These are phyloP conservation scores for Phalera bucephala DNA, from an alignment of 2,888 invertebrate species.

Conservation along the genomic window DNA sequence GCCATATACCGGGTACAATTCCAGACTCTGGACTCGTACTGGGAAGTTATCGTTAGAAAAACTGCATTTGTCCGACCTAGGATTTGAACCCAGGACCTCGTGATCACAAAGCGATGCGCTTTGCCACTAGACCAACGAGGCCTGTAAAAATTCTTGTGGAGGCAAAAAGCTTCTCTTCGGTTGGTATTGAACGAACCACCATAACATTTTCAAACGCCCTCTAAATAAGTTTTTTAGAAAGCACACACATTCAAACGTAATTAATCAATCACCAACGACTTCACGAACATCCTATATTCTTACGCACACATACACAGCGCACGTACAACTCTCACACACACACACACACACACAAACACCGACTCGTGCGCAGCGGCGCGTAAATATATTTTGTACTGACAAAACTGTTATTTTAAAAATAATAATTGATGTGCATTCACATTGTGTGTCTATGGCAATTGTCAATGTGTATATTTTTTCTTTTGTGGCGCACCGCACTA, in stretches of 20 bases:
- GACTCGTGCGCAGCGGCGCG: conserved; percentile 58
- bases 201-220: conserved; percentile 28
- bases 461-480: conserved; percentile 64
- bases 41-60: no score
- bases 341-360: conserved; percentile 26
- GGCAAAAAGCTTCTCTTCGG: no score
- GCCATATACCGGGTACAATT: no score
- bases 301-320: conserved; percentile 29
- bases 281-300: conserved; percentile 64
- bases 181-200: no score
- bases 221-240: conserved; percentile 55
- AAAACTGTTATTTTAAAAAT: conserved; percentile 83
- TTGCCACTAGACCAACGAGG: no score
- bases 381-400: conserved; percentile 80
- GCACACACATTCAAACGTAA: conserved; percentile 45
- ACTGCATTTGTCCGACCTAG: no score
- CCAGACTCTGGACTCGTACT: no score
- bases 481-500: conserved; percentile 50
- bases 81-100: no score
- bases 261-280: conserved; percentile 64
- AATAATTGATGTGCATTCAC: conserved; percentile 74
- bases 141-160: no score
- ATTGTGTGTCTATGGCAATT: conserved; percentile 58
- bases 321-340: conserved; percentile 5
- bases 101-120: no score